phyloP scores from a whole-genome alignment of 2,113 vertebrate genomes.

The Psophia crepitans region DNA sequence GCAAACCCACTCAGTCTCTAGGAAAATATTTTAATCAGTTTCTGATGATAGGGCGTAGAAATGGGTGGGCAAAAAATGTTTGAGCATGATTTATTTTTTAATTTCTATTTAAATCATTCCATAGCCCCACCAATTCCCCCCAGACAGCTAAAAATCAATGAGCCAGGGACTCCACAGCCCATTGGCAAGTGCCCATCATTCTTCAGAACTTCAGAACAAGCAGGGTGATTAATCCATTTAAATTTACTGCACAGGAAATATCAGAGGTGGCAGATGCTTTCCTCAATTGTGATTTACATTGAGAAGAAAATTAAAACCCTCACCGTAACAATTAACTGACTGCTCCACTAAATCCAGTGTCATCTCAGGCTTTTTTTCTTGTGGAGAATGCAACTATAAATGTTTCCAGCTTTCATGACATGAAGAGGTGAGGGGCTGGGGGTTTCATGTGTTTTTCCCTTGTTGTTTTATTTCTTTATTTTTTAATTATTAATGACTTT shows the following conservation, averaged over 20 bases:
- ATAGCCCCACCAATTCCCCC: neutral
- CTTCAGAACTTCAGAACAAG: constrained; percentile 51
- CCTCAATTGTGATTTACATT: constrained; percentile 61
- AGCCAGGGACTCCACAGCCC: constrained; percentile 26
- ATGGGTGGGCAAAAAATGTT: neutral
- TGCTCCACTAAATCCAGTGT: constrained; percentile 56
- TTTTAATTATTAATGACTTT: constrained; percentile 66
- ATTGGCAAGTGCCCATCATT: constrained; percentile 43
- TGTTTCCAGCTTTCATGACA: neutral
- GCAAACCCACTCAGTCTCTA: neutral
- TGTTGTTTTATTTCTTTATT: neutral
- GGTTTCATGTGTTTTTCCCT: neutral
- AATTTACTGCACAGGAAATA: constrained; percentile 70
- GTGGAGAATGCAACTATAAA: neutral
- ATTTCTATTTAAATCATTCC: constrained; percentile 42
- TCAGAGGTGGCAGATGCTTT: constrained; percentile 62
- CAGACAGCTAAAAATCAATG: constrained; percentile 59
- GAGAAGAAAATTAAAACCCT: constrained; percentile 70
- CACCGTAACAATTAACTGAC: constrained; percentile 68
- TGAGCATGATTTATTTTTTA: constrained; percentile 22
- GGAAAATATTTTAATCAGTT: neutral
- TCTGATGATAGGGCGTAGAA: neutral
- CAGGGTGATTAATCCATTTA: constrained; percentile 68
- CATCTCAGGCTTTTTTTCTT: neutral
- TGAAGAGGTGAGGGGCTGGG: neutral